phyloP scores from a whole-genome alignment of 2,113 vertebrate species.

The Carettochelys insculpta region DNA sequence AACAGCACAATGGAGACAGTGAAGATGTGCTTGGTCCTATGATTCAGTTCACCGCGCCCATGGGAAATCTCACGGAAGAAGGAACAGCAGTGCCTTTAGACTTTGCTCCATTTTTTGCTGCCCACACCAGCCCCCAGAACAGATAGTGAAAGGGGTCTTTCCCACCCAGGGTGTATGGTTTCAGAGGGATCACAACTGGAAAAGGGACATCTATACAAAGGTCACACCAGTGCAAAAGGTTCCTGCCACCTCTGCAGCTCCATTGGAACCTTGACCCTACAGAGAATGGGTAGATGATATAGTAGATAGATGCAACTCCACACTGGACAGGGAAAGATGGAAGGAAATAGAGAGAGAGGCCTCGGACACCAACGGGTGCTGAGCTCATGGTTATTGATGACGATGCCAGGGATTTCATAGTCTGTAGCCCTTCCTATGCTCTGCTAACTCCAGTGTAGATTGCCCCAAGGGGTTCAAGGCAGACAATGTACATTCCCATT shows the following conservation, averaged over 20 bases:
- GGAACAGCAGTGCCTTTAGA: neutral
- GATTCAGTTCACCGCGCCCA: neutral
- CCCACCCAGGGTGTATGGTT: neutral
- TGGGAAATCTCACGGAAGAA: neutral
- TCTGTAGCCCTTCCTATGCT: neutral
- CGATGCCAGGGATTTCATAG: neutral
- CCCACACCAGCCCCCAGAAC: neutral
- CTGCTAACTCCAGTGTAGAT: no score
- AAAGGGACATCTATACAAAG: accelerated
- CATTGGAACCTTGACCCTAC: neutral
- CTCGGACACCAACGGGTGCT: no score
- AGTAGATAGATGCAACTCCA: no score
- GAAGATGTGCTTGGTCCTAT: neutral
- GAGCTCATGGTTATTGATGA: no score
- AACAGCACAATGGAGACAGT: neutral
- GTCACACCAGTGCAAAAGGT: neutral
- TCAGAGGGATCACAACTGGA: neutral
- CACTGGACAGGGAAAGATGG: no score
- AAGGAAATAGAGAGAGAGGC: no score
- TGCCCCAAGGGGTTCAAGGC: neutral
- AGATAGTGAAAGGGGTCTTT: neutral
- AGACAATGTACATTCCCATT: neutral
- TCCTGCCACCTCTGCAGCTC: neutral
- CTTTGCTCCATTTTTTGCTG: neutral
- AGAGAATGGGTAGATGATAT: no score